Evolutionary conservation across 1,140 invertebrate species (phyloP).

Genomic region (Cataglyphis hispanica): DNA sequence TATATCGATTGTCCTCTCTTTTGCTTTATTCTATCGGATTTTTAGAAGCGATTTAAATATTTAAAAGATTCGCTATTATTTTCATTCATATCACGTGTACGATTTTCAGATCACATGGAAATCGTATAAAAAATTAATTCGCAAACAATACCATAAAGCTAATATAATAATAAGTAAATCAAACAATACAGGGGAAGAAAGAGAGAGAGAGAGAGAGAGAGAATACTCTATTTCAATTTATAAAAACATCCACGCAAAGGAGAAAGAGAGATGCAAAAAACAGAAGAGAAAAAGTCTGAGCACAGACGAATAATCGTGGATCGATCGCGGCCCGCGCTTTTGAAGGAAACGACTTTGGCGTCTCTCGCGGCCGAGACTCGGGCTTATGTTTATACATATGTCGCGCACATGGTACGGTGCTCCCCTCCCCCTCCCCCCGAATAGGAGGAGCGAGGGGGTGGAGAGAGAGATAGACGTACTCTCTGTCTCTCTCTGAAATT

Average conservation of each 20-base stretch:
- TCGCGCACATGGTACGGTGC: conserved; percentile 83
- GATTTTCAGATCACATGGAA: background rate
- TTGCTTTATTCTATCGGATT: background rate
- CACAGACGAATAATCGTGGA: conserved; percentile 66
- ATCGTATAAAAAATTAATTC: background rate
- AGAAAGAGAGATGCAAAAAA: background rate
- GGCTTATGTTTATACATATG: conserved; percentile 86
- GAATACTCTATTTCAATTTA: no score
- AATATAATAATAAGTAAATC: background rate
- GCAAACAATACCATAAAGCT: background rate
- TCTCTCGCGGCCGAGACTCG: conserved; percentile 69
- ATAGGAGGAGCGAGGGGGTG: conserved; percentile 70
- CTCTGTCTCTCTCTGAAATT: conserved; percentile 74
- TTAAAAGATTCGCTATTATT: background rate
- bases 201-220: no score
- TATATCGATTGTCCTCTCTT: background rate
- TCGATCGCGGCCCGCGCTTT: conserved; percentile 71
- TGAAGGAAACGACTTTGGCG: conserved; percentile 67
- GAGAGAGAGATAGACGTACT: conserved; percentile 60
- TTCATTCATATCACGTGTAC: background rate
- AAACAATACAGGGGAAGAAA: no score
- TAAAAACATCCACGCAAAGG: background rate
- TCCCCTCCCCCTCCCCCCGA: no score
- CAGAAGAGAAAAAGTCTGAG: background rate
- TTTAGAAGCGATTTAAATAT: background rate